Evolutionary conservation across 2,113 vertebrate species (phyloP), one percentile per base, ranked within the genome.

Genomic region (Tupaia chinensis): DNA sequence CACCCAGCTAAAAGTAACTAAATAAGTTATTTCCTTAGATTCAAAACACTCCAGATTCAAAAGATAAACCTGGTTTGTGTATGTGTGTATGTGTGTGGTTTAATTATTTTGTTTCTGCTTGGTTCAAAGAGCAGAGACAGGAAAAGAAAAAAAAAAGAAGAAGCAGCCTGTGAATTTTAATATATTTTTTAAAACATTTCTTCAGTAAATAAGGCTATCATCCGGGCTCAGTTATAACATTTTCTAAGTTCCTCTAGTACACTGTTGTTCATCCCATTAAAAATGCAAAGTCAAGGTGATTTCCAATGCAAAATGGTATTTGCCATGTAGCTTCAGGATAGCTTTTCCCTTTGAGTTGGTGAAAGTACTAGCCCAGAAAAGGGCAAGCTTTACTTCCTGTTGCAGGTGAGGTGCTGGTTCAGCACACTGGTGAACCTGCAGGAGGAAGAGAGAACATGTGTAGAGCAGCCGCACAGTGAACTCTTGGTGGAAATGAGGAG

Each of bases 251-350:
- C 66, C 22, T 97, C 29, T 5, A 54, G 20, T 9, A 84, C 17
- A 77, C 7, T 85, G 53, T n/a, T 65, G 15, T 73, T 77, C 60
- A 72, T 58, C 60, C 5, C 68, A 63, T 78, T 89, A 93, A 91
- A 95, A 77, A 68, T 63, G n/a, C 58, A 95, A 83, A 82, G 34
- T 82, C 61, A 94, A 95, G 81, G 27, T 66, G 69, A 79, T 32
- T 93, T 96, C 22, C 17, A 53, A 5, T 34, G 87, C 15, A 10
- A 92, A 76, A 79, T 32, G 17, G 44, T 12, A 76, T 79, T 86
- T 89, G 60, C 54, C 56, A 83, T 58, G 17, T 23, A 65, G 8
- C n/a, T 95, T 56, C 23, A 34, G 74, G 15, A 60, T 34, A 19
- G 25, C 3, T 8, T 77, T 23, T 79, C 17, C 29, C 80, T 95